Evolutionary conservation across 2,888 invertebrate species (phyloP), one percentile per base, ranked within the genome.

Genomic region (Sarcophaga carnaria): DNA sequence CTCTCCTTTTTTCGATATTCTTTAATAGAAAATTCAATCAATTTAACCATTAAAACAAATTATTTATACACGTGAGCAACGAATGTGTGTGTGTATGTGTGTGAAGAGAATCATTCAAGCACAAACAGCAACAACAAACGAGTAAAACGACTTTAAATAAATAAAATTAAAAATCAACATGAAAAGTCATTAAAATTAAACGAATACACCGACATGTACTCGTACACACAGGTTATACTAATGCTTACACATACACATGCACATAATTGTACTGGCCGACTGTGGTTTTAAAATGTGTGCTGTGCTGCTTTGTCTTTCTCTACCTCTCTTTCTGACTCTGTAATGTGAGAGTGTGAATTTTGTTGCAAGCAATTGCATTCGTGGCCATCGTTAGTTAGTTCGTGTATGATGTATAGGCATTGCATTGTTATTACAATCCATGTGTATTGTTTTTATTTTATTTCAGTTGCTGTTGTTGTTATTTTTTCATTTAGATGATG

Each of bases 11-110:
- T 37, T 10, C 37, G 79, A 81, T 85, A 77, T 69, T 49, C 47
- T 67, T 72, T 69, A 82, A 84, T 75, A 72, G 47, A 76, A 85
- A 79, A 67, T 79, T 79, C 72, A 85, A 87, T 85, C 87, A 85
- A 87, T 87, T 87, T 76, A 64, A 82, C 76, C 72, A 87, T 85
- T 85, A 85, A 82, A 82, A 87, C 45, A 69, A 83, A 69, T 72
- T 80, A 37, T 37, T 37, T 37, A 27, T 64, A 72, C 72, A 67
- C 62, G 49, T 76, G 37, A 37, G 8, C 37, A 37, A 37, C 2
- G 37, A 37, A 2, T 3, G 37, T 37, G 37, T 37, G 37, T 45
- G 6, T 8, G n/a, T 3, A 10, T 37, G 37, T 37, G 37, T 45
- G 6, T 8, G n/a, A 12, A 70, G 37, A 6, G 8, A 4, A 49